These are phyloP conservation scores for Phthorimaea operculella DNA, from an alignment of 1,140 invertebrate genomes.

Conservation along the genomic window DNA sequence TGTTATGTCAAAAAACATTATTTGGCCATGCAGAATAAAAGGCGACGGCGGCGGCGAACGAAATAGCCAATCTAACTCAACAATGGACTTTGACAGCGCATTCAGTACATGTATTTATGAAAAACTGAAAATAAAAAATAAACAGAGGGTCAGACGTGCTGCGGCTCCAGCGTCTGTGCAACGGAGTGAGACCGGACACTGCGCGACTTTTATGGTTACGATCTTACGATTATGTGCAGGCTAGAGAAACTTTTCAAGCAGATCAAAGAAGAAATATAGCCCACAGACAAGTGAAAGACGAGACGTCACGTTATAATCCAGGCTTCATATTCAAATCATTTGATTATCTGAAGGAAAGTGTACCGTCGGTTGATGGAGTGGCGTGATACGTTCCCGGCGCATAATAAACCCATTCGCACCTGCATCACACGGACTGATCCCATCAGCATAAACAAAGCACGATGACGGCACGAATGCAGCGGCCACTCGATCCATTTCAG, in stretches of 20 bases:
- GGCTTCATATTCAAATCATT: background rate
- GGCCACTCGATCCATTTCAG: slow-evolving; percentile 6
- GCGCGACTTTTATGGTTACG: slow-evolving; percentile 19
- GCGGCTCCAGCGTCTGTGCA: slow-evolving; percentile 30
- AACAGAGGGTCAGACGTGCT: slow-evolving; percentile 43
- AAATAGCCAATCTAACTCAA: slow-evolving; percentile 32
- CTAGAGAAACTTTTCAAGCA: no score
- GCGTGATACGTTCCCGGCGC: slow-evolving; percentile 7
- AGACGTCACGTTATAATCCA: no score
- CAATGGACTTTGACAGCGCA: slow-evolving; percentile 34
- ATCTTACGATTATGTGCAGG: no score
- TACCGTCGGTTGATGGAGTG: slow-evolving; percentile 1
- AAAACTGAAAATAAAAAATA: slow-evolving; percentile 29
- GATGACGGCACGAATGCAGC: slow-evolving; percentile 5
- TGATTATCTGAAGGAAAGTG: slow-evolving; percentile 3
- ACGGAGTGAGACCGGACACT: slow-evolving; percentile 26
- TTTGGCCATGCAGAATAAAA: slow-evolving; percentile 26
- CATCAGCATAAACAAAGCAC: slow-evolving; percentile 16
- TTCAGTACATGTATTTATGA: slow-evolving; percentile 25
- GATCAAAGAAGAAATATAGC: no score
- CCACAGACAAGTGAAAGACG: no score
- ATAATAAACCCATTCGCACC: slow-evolving; percentile 18
- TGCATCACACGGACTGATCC: slow-evolving; percentile 10
- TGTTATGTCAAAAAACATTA: slow-evolving; percentile 17
- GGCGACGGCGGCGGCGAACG: slow-evolving; percentile 11